Evolutionary conservation across 2,797 vertebrate species (phyloP), one percentile per base, ranked within the genome.

Genomic region (Echeneis naucrates): DNA sequence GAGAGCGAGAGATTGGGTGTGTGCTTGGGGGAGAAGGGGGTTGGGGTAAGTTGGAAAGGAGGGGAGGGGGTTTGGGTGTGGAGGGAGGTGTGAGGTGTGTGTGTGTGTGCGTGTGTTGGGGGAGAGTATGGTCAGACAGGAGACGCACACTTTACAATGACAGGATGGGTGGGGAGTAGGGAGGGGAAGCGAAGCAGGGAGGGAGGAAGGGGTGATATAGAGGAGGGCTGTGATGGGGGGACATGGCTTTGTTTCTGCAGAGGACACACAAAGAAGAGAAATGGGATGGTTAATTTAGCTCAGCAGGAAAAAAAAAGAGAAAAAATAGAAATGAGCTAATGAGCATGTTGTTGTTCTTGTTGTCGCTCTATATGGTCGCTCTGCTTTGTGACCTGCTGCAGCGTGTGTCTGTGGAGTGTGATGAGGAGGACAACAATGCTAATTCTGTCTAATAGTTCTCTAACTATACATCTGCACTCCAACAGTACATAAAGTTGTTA

Each of bases 181-280:
- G 85, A 90, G 66, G 4, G 61, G 82, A 84, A 80, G 76, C 60
- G 8, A 62, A 73, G 77, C 57, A 78, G 72, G 1, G 0, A 63
- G 80, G 0, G 64, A 58, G 64, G 81, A 16, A 35, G 68, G 85
- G 84, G 77, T 71, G 69, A 68, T 68, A 56, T 53, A 72, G 77
- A 77, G 92, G 55, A 1, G 54, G 85, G 83, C 68, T 68, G 80
- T 72, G 24, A 38, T 32, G 33, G 71, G 56, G 37, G 58, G 62
- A 71, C 66, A 75, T 72, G 80, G 89, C 92, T 94, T 95, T 94
- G 92, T 94, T 91, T 94, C 88, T 82, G 75, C 89, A 89, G 86
- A 92, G 91, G 92, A 93, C 91, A 93, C 91, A 94, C 91, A 93
- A 91, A 92, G 84, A 88, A 88, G 87, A 89, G 80, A 77, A 82